Evolutionary conservation across 1,140 invertebrate genomes (phyloP).

Genomic region (Dryas iulia): DNA sequence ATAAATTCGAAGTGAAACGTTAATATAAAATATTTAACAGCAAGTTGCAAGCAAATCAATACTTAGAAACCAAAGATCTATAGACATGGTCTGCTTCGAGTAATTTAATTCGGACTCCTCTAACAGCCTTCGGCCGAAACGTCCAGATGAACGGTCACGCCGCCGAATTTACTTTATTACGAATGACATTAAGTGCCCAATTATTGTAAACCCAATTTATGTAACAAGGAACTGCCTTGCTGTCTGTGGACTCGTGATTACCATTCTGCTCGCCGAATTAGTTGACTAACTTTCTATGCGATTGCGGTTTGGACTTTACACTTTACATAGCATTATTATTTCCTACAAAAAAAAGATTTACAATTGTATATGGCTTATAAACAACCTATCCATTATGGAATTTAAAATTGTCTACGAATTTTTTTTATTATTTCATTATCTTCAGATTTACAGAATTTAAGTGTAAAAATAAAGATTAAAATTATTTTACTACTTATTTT

Average conservation of each 20-base stretch:
- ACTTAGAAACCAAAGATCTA: constrained; percentile 27
- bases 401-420: too few relatives aligned
- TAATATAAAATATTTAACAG: neutral
- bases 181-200: constrained; percentile 59
- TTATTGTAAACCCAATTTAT: constrained; percentile 55
- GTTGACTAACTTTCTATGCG: constrained; percentile 19
- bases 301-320: neutral
- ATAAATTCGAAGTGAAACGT: too few relatives aligned
- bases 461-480: too few relatives aligned
- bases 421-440: too few relatives aligned
- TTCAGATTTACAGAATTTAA: too few relatives aligned
- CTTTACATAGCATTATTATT: neutral
- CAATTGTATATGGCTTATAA: neutral
- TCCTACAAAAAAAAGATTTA: neutral
- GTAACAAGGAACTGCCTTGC: constrained; percentile 33
- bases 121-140: constrained; percentile 59
- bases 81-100: constrained; percentile 39
- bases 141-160: constrained; percentile 62
- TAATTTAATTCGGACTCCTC: constrained; percentile 66
- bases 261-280: constrained; percentile 36
- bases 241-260: constrained; percentile 33
- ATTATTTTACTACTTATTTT: too few relatives aligned
- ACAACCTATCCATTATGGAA: too few relatives aligned
- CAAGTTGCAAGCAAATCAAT: neutral
- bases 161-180: constrained; percentile 65